Conservation (phyloP, 1,140 invertebrate genomes). For the Pectinophora gossypiella region DNA sequence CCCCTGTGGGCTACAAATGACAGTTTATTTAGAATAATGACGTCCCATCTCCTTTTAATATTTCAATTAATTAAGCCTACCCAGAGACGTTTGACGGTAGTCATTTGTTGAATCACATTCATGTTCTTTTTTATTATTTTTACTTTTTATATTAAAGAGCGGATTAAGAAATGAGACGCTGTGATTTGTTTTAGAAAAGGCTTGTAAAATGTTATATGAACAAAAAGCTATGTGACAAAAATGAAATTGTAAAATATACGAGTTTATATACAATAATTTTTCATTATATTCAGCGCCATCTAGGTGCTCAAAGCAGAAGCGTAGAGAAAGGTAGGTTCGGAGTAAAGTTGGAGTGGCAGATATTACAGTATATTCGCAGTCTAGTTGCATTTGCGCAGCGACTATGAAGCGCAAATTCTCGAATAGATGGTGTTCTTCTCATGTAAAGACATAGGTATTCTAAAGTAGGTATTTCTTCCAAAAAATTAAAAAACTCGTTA, state of each 20-base stretch:
- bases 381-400: background rate
- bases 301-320: background rate
- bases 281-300: background rate
- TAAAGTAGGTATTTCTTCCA: too few relatives aligned
- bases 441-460: background rate
- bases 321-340: background rate
- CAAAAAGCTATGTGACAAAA: too few relatives aligned
- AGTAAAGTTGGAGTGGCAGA: too few relatives aligned
- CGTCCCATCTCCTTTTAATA: constrained; percentile 44
- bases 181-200: too few relatives aligned
- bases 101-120: constrained; percentile 31
- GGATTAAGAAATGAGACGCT: too few relatives aligned
- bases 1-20: constrained; percentile 24
- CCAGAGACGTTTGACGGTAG: constrained; percentile 47
- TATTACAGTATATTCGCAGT: background rate
- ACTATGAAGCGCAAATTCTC: background rate
- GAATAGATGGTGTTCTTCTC: background rate
- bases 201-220: too few relatives aligned
- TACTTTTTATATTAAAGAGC: too few relatives aligned
- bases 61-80: constrained; percentile 53
- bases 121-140: too few relatives aligned
- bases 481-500: too few relatives aligned
- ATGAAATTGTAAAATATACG: too few relatives aligned
- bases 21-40: constrained; percentile 53
- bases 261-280: too few relatives aligned